Evolutionary conservation across 2,797 vertebrate genomes (phyloP).

Genomic region (Sebastes diploproa): DNA sequence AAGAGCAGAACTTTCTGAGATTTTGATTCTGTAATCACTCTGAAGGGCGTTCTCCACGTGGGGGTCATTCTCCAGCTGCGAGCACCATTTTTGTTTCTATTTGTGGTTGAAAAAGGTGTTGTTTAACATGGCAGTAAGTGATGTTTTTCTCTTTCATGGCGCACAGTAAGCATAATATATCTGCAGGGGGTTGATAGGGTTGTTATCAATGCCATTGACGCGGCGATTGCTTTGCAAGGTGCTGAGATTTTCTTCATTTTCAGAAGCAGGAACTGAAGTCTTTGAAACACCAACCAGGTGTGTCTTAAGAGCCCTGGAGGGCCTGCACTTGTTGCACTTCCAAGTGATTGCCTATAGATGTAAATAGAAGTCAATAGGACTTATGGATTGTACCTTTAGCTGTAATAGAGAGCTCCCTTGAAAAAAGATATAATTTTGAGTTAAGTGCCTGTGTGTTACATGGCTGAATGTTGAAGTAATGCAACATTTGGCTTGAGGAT

Average conservation of each 20-base stretch:
- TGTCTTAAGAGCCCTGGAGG: neutral
- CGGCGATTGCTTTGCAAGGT: slow-evolving; percentile 19
- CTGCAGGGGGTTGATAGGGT: slow-evolving; percentile 37
- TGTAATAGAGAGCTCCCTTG: neutral
- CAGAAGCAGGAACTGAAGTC: slow-evolving; percentile 2
- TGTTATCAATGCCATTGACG: slow-evolving; percentile 44
- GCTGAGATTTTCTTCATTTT: slow-evolving; percentile 22
- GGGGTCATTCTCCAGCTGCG: slow-evolving; percentile 40
- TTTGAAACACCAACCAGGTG: neutral
- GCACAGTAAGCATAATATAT: slow-evolving; percentile 22
- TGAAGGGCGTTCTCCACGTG: slow-evolving; percentile 34
- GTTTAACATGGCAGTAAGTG: slow-evolving; percentile 20
- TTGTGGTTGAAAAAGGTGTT: slow-evolving; percentile 39
- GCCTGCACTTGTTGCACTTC: neutral
- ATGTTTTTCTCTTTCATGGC: slow-evolving; percentile 24
- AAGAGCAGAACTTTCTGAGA: slow-evolving; percentile 53
- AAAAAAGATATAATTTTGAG: neutral
- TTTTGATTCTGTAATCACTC: slow-evolving; percentile 45
- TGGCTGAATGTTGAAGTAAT: neutral
- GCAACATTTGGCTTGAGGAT: neutral
- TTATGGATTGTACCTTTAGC: neutral
- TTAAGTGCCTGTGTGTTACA: neutral
- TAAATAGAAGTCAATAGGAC: neutral
- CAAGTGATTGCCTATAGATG: neutral
- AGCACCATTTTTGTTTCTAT: slow-evolving; percentile 45